Percentiles rank a stretch among this genome's conserved stretches.
These are phyloP conservation scores for Plecotus auritus DNA, from an alignment of 2,113 vertebrate species.

Conservation along the genomic window DNA sequence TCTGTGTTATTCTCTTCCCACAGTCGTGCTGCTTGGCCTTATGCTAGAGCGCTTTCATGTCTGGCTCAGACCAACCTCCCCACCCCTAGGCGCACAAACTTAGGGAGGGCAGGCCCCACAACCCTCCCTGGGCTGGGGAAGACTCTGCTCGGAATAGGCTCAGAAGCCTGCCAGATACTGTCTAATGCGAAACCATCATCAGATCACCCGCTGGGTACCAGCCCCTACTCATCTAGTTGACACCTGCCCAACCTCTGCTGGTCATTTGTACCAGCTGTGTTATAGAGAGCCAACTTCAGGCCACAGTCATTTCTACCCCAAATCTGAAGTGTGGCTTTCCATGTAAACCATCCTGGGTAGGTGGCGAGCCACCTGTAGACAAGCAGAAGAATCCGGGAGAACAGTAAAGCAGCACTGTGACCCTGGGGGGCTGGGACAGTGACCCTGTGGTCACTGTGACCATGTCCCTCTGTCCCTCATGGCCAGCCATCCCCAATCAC, in stretches of 20 bases:
- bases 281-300: background rate
- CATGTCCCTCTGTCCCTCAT: too few species aligned
- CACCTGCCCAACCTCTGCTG: background rate
- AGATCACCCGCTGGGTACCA: background rate
- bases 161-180: background rate
- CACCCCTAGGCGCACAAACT: fast-evolving
- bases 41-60: fast-evolving
- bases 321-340: background rate
- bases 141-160: background rate
- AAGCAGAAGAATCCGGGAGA: background rate
- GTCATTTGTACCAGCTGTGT: background rate
- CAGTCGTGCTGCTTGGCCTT: fast-evolving
- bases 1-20: background rate
- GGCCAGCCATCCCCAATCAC: too few species aligned
- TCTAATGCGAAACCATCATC: background rate
- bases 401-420: too few species aligned
- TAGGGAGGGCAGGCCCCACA: background rate
- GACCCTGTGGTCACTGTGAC: too few species aligned
- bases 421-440: background rate
- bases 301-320: background rate
- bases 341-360: background rate
- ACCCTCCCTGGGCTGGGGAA: background rate
- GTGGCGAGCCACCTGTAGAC: fast-evolving
- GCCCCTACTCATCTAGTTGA: background rate
- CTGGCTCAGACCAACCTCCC: too few species aligned